Evolutionary conservation across 2,113 vertebrate genomes (phyloP).

Genomic region (Dicaeum eximium): DNA sequence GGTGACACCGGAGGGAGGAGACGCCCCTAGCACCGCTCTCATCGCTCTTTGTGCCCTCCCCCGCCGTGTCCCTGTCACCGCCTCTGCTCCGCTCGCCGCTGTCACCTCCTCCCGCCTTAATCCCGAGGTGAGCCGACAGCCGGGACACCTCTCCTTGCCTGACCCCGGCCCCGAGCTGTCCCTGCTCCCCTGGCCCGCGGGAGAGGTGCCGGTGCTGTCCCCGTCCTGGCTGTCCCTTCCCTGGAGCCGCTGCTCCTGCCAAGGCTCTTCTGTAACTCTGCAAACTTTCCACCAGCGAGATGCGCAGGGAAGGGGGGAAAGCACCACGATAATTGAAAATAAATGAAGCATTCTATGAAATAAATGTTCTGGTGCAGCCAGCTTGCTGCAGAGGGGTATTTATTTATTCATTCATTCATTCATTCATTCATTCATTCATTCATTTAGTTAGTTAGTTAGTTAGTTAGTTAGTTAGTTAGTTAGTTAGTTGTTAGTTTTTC

Average conservation of each 20-base stretch:
- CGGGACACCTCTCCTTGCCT: not conserved
- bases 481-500: not conserved
- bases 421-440: not conserved
- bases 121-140: not conserved
- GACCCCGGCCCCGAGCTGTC: not conserved
- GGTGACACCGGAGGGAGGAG: not conserved
- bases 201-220: not conserved
- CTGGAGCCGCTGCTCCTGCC: not conserved
- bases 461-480: not conserved
- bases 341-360: conserved; percentile 68
- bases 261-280: not conserved
- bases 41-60: not conserved
- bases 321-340: conserved; percentile 62
- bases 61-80: not conserved
- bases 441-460: not conserved
- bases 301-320: not conserved
- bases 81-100: not conserved
- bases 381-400: not conserved
- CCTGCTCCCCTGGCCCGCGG: not conserved
- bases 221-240: not conserved
- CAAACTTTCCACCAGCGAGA: not conserved
- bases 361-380: conserved; percentile 35
- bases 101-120: not conserved
- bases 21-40: not conserved
- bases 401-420: not conserved